Percentiles rank a stretch among this genome's conserved stretches.
Evolutionary conservation across 2,113 vertebrate species (phyloP).

Genomic region (Lasiurus borealis): DNA sequence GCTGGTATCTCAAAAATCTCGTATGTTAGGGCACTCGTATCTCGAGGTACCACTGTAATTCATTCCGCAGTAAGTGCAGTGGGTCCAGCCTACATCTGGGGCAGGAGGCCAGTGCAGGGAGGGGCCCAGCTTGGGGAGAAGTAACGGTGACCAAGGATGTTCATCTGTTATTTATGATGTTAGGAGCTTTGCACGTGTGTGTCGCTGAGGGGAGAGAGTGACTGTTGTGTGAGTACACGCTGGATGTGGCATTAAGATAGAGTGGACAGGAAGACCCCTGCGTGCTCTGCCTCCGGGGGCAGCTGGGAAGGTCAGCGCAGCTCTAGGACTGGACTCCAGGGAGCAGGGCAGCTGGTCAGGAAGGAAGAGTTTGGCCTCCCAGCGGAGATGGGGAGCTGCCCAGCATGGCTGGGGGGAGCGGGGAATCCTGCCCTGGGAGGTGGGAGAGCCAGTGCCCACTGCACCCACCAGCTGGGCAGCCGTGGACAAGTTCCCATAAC

Average conservation of each 20-base stretch:
- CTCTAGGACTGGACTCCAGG: background rate
- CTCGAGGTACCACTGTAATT: too few relatives aligned
- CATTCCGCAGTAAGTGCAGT: background rate
- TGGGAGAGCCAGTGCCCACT: background rate
- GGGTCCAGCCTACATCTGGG: background rate
- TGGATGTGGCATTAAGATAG: conserved; percentile 14
- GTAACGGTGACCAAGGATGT: conserved; percentile 52
- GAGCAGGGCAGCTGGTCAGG: background rate
- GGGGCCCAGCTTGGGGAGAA: background rate
- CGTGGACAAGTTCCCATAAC: background rate
- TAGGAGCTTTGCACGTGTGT: conserved; percentile 24
- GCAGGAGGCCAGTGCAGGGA: background rate
- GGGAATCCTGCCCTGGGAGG: background rate
- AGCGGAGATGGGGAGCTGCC: background rate
- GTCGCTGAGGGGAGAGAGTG: conserved; percentile 7
- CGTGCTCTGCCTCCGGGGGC: background rate
- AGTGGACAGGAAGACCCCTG: background rate
- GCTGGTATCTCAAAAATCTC: too few relatives aligned
- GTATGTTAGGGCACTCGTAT: too few relatives aligned
- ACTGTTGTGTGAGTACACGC: conserved; percentile 46
- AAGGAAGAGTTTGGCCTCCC: background rate
- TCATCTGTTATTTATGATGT: conserved; percentile 61
- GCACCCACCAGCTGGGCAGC: background rate
- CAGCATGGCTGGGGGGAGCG: too few relatives aligned
- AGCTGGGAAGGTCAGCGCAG: background rate